Percentiles rank a stretch among this genome's conserved stretches.
These are phyloP conservation scores for Dolichopus griseipennis DNA, from an alignment of 2,888 invertebrate genomes.

Conservation along the genomic window DNA sequence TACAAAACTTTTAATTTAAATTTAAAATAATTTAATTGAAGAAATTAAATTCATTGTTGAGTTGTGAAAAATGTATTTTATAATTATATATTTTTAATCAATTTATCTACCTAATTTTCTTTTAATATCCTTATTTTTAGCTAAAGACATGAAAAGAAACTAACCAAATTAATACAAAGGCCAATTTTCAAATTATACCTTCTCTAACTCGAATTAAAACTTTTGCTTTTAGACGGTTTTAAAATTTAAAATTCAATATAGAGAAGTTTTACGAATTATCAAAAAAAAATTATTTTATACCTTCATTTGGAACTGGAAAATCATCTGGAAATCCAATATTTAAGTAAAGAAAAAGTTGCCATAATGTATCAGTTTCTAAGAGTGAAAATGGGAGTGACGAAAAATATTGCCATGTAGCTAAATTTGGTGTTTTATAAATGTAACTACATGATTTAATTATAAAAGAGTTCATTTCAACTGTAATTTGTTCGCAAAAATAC, in stretches of 20 bases:
- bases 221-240: too few relatives aligned
- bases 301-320: slow-evolving; percentile 24
- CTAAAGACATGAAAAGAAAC: slow-evolving; percentile 13
- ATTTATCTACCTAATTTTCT: not conserved
- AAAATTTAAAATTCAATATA: too few relatives aligned
- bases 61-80: too few relatives aligned
- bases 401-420: slow-evolving; percentile 75
- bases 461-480: slow-evolving; percentile 65
- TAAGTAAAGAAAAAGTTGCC: slow-evolving; percentile 57
- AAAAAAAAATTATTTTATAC: slow-evolving; percentile 19
- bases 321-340: slow-evolving; percentile 49
- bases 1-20: not conserved
- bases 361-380: slow-evolving; percentile 51
- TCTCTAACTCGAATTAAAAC: not conserved
- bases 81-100: not conserved
- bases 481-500: slow-evolving; percentile 50
- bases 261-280: too few relatives aligned
- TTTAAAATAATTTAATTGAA: too few relatives aligned
- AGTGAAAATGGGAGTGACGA: slow-evolving; percentile 61
- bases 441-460: slow-evolving; percentile 59
- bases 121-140: not conserved
- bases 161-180: not conserved
- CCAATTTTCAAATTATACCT: too few relatives aligned
- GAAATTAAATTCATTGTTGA: too few relatives aligned
- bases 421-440: slow-evolving; percentile 60